Evolutionary conservation across 2,888 invertebrate species (phyloP), one percentile per base, ranked within the genome.

Genomic region (Agrochola macilenta): DNA sequence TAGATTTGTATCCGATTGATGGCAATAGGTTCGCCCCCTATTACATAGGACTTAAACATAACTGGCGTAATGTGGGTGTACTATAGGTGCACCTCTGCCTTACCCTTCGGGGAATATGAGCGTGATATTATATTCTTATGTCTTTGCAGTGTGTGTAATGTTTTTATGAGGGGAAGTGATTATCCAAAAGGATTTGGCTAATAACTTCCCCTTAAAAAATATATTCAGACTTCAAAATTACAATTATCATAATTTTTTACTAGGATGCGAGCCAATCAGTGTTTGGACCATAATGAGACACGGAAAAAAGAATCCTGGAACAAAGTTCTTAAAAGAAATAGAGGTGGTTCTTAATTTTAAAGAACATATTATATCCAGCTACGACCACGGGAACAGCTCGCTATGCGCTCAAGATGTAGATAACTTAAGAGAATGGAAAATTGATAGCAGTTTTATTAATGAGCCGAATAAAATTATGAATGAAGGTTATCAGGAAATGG

Each of bases 401-500:
- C 86, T 95, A 70, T 95, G 94, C 70, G 93, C 94, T 71, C 94
- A 95, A 90, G 94, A 95, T 79, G 85, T 94, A 23, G 93, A 94
- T 74, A 93, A 94, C 86, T 87, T 95, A 43, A 87, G 82, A 63
- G 87, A 92, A 75, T 94, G 94, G 94, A 75, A 83, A 74, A 68
- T 89, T 52, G 89, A 93, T 81, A 76, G 78, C 5, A 89, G 87
- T 68, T 88, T 92, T 78, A 87, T 93, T 74, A 85, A 91, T 72
- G 84, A 92, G 57, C 85, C 88, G 57, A 88, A 87, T 70, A 84
- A 88, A 63, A 85, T 94, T 73, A 91, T 89, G n/a, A 82, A 91
- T 52, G 94, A 95, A 84, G 97, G 97, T 20, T 94, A 95, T 88
- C 96, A 97, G 83, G 98, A 98, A 91, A 92, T 98, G 88, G 95